Evolutionary conservation across 2,113 vertebrate species (phyloP).

Genomic region (Halichoerus grypus): DNA sequence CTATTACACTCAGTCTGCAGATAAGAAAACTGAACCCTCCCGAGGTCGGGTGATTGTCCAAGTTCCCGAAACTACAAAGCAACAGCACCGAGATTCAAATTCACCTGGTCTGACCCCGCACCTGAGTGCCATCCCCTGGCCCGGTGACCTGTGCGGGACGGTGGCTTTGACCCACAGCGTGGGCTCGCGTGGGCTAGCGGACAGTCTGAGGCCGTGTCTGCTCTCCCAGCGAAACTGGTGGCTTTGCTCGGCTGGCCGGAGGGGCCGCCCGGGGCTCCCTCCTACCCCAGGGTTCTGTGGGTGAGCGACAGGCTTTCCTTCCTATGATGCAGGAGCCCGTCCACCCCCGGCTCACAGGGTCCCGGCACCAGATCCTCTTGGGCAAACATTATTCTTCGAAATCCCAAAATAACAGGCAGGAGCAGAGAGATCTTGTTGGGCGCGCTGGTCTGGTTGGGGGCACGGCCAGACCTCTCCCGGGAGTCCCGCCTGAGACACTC

Average conservation of each 20-base stretch:
- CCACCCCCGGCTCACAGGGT: rapidly evolving
- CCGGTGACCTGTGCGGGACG: rapidly evolving
- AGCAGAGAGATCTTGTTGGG: too few relatives aligned
- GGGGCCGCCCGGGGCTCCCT: background rate
- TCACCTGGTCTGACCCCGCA: rapidly evolving
- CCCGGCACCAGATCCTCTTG: background rate
- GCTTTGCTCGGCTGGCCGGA: too few relatives aligned
- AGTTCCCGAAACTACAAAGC: background rate
- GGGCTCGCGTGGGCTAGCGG: rapidly evolving
- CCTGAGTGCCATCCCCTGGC: rapidly evolving
- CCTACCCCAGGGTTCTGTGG: rapidly evolving
- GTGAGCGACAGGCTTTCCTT: rapidly evolving
- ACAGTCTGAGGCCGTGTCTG: too few relatives aligned
- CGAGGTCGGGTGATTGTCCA: background rate
- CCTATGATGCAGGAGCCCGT: background rate
- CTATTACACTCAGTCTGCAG: background rate
- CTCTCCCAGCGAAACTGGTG: rapidly evolving
- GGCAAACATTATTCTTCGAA: background rate
- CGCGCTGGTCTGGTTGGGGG: background rate
- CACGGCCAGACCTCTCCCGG: rapidly evolving
- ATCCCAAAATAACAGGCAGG: background rate
- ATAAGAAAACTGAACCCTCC: background rate
- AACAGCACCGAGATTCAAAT: rapidly evolving
- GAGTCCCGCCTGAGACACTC: rapidly evolving
- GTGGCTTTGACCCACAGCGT: rapidly evolving